A percentile compares a stretch with the other conserved stretches of the same genome.
phyloP scores from a whole-genome alignment of 1,140 invertebrate genomes.

The Drosophila bocki region DNA sequence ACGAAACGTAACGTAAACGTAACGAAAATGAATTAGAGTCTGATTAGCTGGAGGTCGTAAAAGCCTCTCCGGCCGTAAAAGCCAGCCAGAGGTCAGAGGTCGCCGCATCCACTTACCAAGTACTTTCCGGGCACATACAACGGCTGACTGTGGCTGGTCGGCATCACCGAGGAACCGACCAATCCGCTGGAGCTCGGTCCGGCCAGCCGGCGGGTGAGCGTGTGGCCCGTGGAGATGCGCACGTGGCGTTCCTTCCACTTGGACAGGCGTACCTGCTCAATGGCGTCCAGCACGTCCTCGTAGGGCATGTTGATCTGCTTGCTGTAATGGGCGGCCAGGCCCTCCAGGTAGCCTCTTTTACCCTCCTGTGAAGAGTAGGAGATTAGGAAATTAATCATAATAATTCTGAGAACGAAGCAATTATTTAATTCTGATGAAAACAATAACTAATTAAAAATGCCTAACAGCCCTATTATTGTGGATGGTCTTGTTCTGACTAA shows the following conservation, averaged over 20 bases:
- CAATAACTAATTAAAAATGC: neutral
- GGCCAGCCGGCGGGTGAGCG: constrained; percentile 63
- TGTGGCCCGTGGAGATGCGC: constrained; percentile 86
- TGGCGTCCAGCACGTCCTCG: constrained; percentile 92
- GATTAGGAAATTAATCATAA: neutral
- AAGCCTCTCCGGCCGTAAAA: constrained; percentile 59
- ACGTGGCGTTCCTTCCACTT: constrained; percentile 88
- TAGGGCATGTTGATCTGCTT: constrained; percentile 95
- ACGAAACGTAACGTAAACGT: constrained; percentile 41
- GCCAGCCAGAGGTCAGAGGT: constrained; percentile 47
- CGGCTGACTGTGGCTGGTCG: constrained; percentile 87
- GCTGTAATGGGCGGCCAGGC: constrained; percentile 94
- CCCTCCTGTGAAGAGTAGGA: constrained; percentile 88
- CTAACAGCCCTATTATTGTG: neutral
- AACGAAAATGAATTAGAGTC: constrained; percentile 74
- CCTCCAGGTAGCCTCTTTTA: constrained; percentile 94
- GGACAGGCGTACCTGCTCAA: constrained; percentile 87
- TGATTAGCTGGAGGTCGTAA: constrained; percentile 69
- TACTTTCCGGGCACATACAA: constrained; percentile 95
- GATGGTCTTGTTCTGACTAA: neutral
- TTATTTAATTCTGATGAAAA: neutral
- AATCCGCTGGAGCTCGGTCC: constrained; percentile 51
- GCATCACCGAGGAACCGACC: constrained; percentile 84
- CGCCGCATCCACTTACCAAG: constrained; percentile 88
- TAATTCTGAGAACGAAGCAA: neutral